A percentile compares a stretch with the other conserved stretches of the same genome.
phyloP scores from a whole-genome alignment of 2,888 invertebrate species.

The Mesodorylaimus sp. region DNA sequence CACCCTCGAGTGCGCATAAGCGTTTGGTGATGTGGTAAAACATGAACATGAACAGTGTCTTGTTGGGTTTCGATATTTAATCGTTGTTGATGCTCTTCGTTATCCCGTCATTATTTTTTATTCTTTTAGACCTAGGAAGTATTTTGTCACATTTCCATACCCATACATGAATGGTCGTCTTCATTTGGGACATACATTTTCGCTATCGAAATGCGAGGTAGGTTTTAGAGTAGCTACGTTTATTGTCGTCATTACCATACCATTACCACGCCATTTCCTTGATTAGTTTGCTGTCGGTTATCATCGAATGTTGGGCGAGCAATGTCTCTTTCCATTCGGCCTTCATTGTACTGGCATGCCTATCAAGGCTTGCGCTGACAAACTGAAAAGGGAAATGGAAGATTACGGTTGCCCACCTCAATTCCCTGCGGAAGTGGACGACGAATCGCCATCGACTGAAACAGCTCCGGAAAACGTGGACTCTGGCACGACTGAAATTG shows the following conservation, averaged over 20 bases:
- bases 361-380: constrained; percentile 95
- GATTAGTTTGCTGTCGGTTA: constrained; percentile 73
- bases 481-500: constrained; percentile 25
- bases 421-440: constrained; percentile 49
- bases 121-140: constrained; percentile 43
- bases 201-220: constrained; percentile 87
- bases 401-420: constrained; percentile 73
- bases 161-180: constrained; percentile 98
- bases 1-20: no score
- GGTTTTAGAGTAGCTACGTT: constrained; percentile 14
- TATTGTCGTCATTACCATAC: no score
- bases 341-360: constrained; percentile 99
- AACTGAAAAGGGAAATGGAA: constrained; percentile 77
- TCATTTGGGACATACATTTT: constrained; percentile 92
- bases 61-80: neutral
- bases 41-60: neutral
- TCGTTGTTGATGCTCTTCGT: neutral
- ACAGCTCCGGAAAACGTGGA: constrained; percentile 1
- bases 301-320: constrained; percentile 72
- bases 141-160: constrained; percentile 81
- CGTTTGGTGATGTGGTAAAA: no score
- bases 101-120: constrained; percentile 3
- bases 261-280: no score
- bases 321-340: constrained; percentile 84
- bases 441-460: constrained; percentile 15